These are phyloP conservation scores for Chloroceryle inda DNA, from an alignment of 2,797 vertebrate genomes.

Conservation along the genomic window DNA sequence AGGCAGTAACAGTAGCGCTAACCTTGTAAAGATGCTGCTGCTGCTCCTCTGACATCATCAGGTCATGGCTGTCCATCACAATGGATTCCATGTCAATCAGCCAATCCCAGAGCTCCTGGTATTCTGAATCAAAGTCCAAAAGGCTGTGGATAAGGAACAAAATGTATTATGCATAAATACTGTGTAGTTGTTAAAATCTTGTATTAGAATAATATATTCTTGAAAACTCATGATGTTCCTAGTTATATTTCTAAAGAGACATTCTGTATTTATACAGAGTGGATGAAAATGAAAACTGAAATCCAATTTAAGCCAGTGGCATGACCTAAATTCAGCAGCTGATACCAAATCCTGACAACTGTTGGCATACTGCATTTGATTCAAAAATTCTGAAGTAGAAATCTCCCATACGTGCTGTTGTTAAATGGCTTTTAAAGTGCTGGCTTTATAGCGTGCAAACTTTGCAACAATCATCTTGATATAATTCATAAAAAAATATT, in stretches of 20 bases:
- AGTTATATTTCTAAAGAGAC: constrained; percentile 74
- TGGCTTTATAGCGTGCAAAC: constrained; percentile 45
- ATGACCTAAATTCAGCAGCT: constrained; percentile 54
- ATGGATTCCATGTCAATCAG: constrained; percentile 98
- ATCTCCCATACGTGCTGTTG: background rate
- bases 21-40: constrained; percentile 97
- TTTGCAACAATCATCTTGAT: constrained; percentile 42
- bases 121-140: constrained; percentile 95
- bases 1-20: constrained; percentile 81
- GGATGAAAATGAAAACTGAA: constrained; percentile 74
- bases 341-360: constrained; percentile 66
- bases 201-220: constrained; percentile 84
- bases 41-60: constrained; percentile 99
- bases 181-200: constrained; percentile 80
- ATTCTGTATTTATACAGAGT: constrained; percentile 64
- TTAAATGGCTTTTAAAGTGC: constrained; percentile 38
- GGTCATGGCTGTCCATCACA: constrained; percentile 94
- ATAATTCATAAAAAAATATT: constrained; percentile 47
- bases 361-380: constrained; percentile 41
- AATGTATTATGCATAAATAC: constrained; percentile 85
- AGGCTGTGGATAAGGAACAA: constrained; percentile 87
- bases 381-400: constrained; percentile 46
- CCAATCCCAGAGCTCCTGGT: constrained; percentile 98
- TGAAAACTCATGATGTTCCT: constrained; percentile 77
- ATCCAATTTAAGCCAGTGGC: constrained; percentile 66